Base-by-base conservation (phyloP, 2,888 invertebrate species). In the Lasioglossum vierecki region DNA sequence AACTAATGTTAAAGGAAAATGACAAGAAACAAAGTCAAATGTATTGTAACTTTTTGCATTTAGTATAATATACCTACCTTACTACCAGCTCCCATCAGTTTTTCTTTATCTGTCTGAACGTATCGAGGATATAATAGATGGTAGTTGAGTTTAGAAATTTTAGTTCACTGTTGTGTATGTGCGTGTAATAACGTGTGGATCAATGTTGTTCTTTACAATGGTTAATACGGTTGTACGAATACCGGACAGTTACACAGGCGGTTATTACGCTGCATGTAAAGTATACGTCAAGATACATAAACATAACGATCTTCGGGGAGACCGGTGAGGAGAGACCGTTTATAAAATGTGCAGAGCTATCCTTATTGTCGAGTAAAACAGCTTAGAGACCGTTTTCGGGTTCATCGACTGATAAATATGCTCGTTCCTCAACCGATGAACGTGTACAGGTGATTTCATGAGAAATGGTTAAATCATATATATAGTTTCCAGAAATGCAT, bases 41-140 rank as follows among this genome's bases (percentile, higher is more conserved):
- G 92, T 93, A 93, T 93, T 93, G 93, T 94, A 93, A 93, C 92
- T 93, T 94, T 93, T 94, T 94, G 93, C 94, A 94, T 94, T 94
- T 94, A 94, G 93, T 93, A 94, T 93, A 93, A 93, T 93, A 93
- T 93, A 94, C 92, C 92, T 94, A 93, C 91, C 94, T 93, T 92
- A 93, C 91, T 94, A 93, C 92, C 92, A 92, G 91, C 4, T 84
- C 84, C 80, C 81, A 35, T 85, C 79, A 86, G 80, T 80, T 85
- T 90, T 77, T 80, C 74, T 88, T 89, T 84, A 90, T 90, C 90
- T 84, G 71, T 85, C 63, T 60, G 66, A 76, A 57, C 63, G 77
- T 72, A 26, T 76, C 22, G 39, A 22, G 1, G 18, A 35, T 39
- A 22, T 44, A 44, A 22, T 39, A 39, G 39, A 39, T 22, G 22